Percentiles rank a stretch among this genome's conserved stretches.
Evolutionary conservation across 2,113 vertebrate species (phyloP).

Genomic region (western clawed frog (Xenopus tropicalis)): UCB_Xtro_10.0 CM004448.2:84046001-84046500

Average conservation of each 20-base stretch:
- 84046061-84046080: constrained; percentile 40
- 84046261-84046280: background rate
- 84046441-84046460: no score
- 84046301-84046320: background rate
- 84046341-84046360: no score
- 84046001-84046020: constrained; percentile 55
- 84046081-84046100: constrained; percentile 21
- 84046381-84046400: no score
- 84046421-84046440: no score
- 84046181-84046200: constrained; percentile 4
- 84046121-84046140: constrained; percentile 9
- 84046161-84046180: background rate
- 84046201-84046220: background rate
- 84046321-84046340: no score
- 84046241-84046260: background rate
- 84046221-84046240: background rate
- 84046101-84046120: constrained; percentile 19
- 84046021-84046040: constrained; percentile 48
- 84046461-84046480: background rate
- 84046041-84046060: constrained; percentile 47
- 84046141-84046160: constrained; percentile 16
- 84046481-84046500: constrained; percentile 37
- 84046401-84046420: no score
- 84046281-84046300: background rate
- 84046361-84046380: no score